Percentiles rank a stretch among this genome's conserved stretches.
Conservation (phyloP, 2,888 invertebrate species). For the Leptinotarsa juncta region DNA sequence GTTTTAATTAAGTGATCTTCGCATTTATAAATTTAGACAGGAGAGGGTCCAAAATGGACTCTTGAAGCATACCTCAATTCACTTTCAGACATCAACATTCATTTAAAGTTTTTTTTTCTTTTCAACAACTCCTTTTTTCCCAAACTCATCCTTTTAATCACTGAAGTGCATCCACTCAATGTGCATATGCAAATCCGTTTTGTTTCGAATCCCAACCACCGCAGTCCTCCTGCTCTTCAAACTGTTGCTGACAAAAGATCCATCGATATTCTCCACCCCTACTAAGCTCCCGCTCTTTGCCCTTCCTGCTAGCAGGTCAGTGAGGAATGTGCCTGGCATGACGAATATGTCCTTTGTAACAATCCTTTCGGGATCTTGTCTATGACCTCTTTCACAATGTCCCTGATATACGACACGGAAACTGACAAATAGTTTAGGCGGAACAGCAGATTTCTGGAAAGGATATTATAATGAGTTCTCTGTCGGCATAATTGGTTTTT, state of each 20-base stretch:
- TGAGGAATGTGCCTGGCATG: constrained; percentile 3
- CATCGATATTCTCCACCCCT: background rate
- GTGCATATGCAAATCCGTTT: background rate
- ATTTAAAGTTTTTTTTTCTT: too few relatives aligned
- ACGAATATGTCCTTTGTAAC: constrained; percentile 9
- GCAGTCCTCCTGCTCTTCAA: background rate
- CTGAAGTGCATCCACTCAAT: background rate
- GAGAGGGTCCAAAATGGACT: too few relatives aligned
- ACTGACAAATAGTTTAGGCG: constrained; percentile 3
- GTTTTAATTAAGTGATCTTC: too few relatives aligned
- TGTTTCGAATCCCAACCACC: background rate
- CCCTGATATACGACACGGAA: background rate
- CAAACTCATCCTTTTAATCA: background rate
- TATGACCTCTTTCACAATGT: background rate
- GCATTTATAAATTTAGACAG: too few relatives aligned
- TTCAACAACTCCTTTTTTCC: too few relatives aligned
- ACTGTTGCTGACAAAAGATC: constrained; percentile 1
- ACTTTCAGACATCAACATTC: too few relatives aligned
- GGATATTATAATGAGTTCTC: constrained; percentile 8
- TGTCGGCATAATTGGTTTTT: constrained; percentile 9
- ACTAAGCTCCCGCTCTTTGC: background rate
- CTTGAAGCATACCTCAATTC: too few relatives aligned
- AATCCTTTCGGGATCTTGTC: background rate
- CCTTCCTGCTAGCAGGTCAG: background rate
- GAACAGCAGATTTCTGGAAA: background rate